phyloP scores from a whole-genome alignment of 1,140 invertebrate genomes.

The Brachionus asplanchnoidis region DNA sequence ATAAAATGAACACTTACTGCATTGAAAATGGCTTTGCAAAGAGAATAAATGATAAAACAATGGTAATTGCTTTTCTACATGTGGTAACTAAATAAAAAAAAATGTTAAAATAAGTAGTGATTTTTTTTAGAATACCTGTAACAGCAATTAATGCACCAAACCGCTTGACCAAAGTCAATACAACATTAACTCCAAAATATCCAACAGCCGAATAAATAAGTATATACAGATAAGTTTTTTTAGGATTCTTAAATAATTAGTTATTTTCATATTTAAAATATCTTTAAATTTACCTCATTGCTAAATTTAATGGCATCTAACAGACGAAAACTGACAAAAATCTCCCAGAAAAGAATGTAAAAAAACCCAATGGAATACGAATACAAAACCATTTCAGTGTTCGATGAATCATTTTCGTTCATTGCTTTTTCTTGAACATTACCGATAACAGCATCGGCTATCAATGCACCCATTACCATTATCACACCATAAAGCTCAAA shows the following conservation, averaged over 20 bases:
- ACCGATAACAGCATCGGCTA: constrained; percentile 87
- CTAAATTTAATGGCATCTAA: constrained; percentile 72
- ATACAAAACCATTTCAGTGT: constrained; percentile 37
- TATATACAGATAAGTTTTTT: constrained; percentile 17
- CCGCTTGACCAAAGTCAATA: constrained; percentile 75
- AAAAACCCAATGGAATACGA: constrained; percentile 1
- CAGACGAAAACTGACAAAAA: constrained; percentile 70
- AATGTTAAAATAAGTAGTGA: too few species aligned
- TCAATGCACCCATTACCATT: constrained; percentile 77
- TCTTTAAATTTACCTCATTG: constrained; percentile 62
- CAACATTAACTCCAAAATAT: constrained; percentile 84
- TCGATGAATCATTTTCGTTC: constrained; percentile 57
- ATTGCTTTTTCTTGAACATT: constrained; percentile 93
- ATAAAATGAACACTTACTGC: constrained; percentile 68
- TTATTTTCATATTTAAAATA: not conserved
- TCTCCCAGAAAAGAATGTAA: constrained; percentile 70
- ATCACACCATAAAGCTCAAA: constrained; percentile 62
- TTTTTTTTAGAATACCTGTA: constrained; percentile 57
- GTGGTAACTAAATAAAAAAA: constrained; percentile 56
- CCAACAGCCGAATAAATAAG: constrained; percentile 75
- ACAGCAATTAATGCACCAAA: constrained; percentile 84
- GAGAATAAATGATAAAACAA: constrained; percentile 82
- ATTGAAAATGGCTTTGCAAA: constrained; percentile 89
- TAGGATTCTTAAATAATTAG: not conserved
- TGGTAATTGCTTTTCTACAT: constrained; percentile 79